Evolutionary conservation across 1,140 invertebrate species (phyloP).

Genomic region (Apis florea): DNA sequence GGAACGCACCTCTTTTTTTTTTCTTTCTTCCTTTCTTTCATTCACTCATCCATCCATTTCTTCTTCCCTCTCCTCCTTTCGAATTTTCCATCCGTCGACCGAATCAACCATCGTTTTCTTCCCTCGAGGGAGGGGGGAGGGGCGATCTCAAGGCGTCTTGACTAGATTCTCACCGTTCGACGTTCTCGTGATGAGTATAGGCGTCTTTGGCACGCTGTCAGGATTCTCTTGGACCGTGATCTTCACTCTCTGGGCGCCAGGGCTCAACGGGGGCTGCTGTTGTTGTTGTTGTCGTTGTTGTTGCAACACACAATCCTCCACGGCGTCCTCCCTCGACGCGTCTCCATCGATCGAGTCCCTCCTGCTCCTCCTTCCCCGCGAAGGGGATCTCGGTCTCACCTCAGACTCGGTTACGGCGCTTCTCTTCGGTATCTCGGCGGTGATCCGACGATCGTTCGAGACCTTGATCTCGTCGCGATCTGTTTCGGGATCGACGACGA

Average conservation of each 20-base stretch:
- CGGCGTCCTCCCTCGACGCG: too few species aligned
- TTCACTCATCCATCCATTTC: too few species aligned
- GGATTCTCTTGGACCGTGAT: constrained; percentile 78
- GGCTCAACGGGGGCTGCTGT: constrained; percentile 68
- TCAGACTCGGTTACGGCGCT: too few species aligned
- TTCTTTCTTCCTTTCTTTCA: too few species aligned
- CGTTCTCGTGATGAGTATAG: constrained; percentile 77
- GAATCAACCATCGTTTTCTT: too few species aligned
- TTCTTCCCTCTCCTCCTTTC: not conserved
- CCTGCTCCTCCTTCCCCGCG: too few species aligned
- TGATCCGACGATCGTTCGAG: constrained; percentile 30
- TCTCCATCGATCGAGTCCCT: too few species aligned
- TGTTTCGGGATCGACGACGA: constrained; percentile 64
- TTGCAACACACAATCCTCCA: too few species aligned
- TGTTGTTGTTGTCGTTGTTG: too few species aligned
- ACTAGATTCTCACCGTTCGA: constrained; percentile 77
- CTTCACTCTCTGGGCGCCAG: constrained; percentile 77
- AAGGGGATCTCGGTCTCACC: too few species aligned
- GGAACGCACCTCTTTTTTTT: too few species aligned
- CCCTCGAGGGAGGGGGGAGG: too few species aligned
- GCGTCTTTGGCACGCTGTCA: constrained; percentile 78
- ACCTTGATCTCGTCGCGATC: constrained; percentile 56
- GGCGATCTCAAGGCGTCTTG: constrained; percentile 71
- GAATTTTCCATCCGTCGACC: not conserved
- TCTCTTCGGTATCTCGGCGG: constrained; percentile 27